A percentile compares a stretch with the other conserved stretches of the same genome.
Evolutionary conservation across 2,113 vertebrate species (phyloP).

Genomic region (Atrichornis clamosus): DNA sequence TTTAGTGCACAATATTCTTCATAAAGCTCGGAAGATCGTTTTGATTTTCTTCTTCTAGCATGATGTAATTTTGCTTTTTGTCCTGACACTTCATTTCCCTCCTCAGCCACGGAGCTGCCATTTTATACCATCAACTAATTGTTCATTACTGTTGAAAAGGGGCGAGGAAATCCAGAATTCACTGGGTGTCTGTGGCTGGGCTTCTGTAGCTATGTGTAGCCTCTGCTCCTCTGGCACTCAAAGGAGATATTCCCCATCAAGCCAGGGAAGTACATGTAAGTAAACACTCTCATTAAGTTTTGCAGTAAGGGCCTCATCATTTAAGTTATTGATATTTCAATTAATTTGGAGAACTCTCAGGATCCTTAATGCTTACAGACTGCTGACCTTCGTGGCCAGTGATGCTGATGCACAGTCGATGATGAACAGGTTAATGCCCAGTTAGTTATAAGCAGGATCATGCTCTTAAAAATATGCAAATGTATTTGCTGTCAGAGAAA

Average conservation of each 20-base stretch:
- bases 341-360: neutral
- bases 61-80: neutral
- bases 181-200: neutral
- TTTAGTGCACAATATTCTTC: neutral
- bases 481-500: neutral
- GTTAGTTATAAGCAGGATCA: neutral
- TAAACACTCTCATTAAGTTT: neutral
- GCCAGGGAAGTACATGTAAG: neutral
- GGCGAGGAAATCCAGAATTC: neutral
- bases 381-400: neutral
- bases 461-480: neutral
- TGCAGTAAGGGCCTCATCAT: neutral
- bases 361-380: neutral
- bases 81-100: neutral
- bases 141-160: neutral
- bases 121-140: neutral
- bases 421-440: neutral
- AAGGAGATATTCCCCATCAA: neutral
- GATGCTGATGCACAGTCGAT: neutral
- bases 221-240: neutral
- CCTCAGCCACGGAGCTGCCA: rapidly evolving
- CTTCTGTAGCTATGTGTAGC: neutral
- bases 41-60: neutral
- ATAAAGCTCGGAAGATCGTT: neutral
- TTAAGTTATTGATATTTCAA: neutral